Evolutionary conservation across 1,140 invertebrate genomes (phyloP), one percentile per base, ranked within the genome.

Genomic region (Lepidotrigona ventralis): DNA sequence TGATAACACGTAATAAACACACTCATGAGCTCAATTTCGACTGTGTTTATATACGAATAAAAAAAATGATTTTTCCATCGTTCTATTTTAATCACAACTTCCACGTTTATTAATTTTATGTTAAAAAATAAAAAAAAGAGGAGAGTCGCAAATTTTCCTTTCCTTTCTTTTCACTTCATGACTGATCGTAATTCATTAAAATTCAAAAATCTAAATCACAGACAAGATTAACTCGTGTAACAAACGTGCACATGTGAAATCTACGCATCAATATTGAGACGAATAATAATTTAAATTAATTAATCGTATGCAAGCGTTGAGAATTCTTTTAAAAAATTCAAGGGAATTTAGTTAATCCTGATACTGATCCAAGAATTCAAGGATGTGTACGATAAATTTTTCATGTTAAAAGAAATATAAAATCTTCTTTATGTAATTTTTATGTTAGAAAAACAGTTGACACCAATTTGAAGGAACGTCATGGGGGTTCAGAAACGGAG

Each of bases 391-490:
- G 39, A 46, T 46, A n/a, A 53, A 26, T 53, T 53, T n/a, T 54
- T 9, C 2, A 71, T 26, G 8, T 71, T 71, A 9, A 53, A 17
- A 71, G 1, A 26, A 26, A n/a, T 19, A 23, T 1, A 71, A 51
- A 71, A 71, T 53, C 46, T 26, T 46, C 9, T 8, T 46, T 33
- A 33, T 33, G 33, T 33, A 33, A 33, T 33, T 33, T 33, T 33
- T 33, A 46, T 8, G 39, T 46, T 46, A 46, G 39, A 46, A 1
- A 33, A 11, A 70, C 46, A n/a, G n/a, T 8, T 14, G 8, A 17
- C 1, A 6, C 1, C 3, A 19, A 56, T 69, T 85, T 79, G 11
- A 60, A 66, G 73, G 82, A 63, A 63, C 56, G 29, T 69, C 29
- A 6, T 23, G n/a, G 46, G 21, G 26, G 19, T 64, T 64, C 64